phyloP scores from a whole-genome alignment of 2,888 invertebrate genomes.

The Ellobium chinense region DNA sequence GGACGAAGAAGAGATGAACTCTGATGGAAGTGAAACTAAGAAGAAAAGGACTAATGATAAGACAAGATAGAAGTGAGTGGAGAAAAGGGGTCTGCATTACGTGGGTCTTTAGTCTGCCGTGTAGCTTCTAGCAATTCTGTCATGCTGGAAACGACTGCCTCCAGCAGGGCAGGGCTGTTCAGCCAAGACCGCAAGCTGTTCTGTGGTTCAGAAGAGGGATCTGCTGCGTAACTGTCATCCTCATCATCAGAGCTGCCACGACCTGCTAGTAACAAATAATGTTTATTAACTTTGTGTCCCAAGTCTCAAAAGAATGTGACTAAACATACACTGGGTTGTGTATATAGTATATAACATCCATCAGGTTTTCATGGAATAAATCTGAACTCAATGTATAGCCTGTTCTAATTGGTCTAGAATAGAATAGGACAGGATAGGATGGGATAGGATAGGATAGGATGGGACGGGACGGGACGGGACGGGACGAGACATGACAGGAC shows the following conservation, averaged over 20 bases:
- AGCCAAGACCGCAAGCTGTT: conserved; percentile 60
- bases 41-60: not conserved
- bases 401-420: no score
- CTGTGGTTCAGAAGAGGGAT: not conserved
- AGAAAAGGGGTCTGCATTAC: no score
- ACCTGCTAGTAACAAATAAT: no score
- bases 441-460: no score
- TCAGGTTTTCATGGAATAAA: not conserved
- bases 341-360: not conserved
- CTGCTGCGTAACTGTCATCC: not conserved
- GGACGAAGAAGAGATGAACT: not conserved
- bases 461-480: no score
- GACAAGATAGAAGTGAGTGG: not conserved
- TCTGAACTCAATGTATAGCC: not conserved
- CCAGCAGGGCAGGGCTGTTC: conserved; percentile 67
- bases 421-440: no score
- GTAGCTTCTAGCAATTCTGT: conserved; percentile 67
- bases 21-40: not conserved
- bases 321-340: not conserved
- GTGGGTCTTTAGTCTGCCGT: conserved; percentile 60
- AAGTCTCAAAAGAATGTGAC: not conserved
- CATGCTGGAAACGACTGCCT: conserved; percentile 65
- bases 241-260: conserved; percentile 9
- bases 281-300: no score
- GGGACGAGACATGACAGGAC: no score